Conservation (phyloP, 2,888 invertebrate species). For the Drosophila antonietae region DNA sequence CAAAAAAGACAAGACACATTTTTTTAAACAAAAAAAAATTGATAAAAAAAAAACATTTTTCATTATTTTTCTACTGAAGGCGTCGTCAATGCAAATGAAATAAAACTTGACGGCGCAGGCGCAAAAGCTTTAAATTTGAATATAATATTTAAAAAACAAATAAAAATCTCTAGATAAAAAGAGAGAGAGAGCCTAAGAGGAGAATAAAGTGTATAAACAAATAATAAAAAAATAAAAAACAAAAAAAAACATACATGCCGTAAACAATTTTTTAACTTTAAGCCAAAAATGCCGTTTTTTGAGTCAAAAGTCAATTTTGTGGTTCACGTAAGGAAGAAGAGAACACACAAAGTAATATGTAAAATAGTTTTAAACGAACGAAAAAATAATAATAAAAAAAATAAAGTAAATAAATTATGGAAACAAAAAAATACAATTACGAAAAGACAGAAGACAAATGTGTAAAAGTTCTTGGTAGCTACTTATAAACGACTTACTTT, state of each 20-base stretch:
- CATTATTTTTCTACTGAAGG: slow-evolving; percentile 78
- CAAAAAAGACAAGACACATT: slow-evolving; percentile 56
- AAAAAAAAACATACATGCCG: slow-evolving; percentile 43
- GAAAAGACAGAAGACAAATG: slow-evolving; percentile 35
- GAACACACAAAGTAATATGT: slow-evolving; percentile 36
- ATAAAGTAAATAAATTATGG: slow-evolving; percentile 14
- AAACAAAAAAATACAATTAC: slow-evolving; percentile 31
- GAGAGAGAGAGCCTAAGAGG: slow-evolving; percentile 19
- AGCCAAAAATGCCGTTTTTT: slow-evolving; percentile 63
- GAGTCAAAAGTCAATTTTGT: slow-evolving; percentile 74
- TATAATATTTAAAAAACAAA: slow-evolving; percentile 53
- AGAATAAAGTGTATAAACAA: slow-evolving; percentile 49
- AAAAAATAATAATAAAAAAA: slow-evolving; percentile 11
- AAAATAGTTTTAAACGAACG: slow-evolving; percentile 46
- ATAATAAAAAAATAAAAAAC: slow-evolving; percentile 40
- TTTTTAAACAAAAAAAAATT: slow-evolving; percentile 37
- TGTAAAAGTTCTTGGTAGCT: slow-evolving; percentile 61
- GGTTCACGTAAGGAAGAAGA: slow-evolving; percentile 42
- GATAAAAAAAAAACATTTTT: slow-evolving; percentile 53
- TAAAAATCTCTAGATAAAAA: slow-evolving; percentile 37
- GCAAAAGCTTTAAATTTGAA: slow-evolving; percentile 80
- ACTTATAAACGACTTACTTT: slow-evolving; percentile 68
- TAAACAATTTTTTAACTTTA: slow-evolving; percentile 71
- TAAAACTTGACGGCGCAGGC: slow-evolving; percentile 64
- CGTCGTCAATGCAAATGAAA: slow-evolving; percentile 48